Percentiles rank a stretch among this genome's conserved stretches.
These are phyloP conservation scores for Catamblyrhynchus diadema DNA, from an alignment of 2,797 vertebrate genomes.

Conservation along the genomic window DNA sequence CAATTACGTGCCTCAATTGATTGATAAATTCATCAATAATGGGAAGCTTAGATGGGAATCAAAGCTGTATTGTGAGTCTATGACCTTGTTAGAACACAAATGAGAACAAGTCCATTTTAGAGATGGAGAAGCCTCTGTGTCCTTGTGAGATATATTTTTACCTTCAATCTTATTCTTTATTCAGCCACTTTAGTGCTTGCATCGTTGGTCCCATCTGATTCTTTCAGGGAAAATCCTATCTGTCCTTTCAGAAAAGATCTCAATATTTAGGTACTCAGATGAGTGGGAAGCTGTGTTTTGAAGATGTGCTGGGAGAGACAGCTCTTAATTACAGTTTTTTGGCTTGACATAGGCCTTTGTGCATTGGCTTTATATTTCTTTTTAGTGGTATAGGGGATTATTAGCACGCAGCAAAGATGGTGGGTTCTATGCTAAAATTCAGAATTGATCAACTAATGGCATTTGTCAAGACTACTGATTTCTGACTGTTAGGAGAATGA, in stretches of 20 bases:
- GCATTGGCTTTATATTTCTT: not conserved
- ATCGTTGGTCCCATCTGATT: not conserved
- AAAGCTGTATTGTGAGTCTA: not conserved
- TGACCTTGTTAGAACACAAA: not conserved
- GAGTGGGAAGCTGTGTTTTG: not conserved
- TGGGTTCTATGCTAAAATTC: not conserved
- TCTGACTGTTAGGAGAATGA: not conserved
- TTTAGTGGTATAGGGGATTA: not conserved
- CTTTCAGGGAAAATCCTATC: not conserved
- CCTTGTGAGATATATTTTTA: not conserved
- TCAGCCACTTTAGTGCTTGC: not conserved
- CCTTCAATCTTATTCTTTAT: not conserved
- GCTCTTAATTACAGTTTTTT: not conserved
- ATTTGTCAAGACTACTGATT: not conserved
- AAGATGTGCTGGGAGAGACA: not conserved
- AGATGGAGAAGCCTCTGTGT: not conserved
- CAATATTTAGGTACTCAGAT: not conserved
- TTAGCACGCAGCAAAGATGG: not conserved
- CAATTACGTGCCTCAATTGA: not conserved
- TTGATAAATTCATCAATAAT: not conserved
- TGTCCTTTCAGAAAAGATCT: not conserved
- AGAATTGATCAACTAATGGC: not conserved
- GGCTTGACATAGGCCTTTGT: accelerated
- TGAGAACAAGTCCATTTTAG: not conserved
- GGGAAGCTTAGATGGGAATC: not conserved